Conservation (phyloP, 2,888 invertebrate genomes). For the Dorcus parallelipipedus region DNA sequence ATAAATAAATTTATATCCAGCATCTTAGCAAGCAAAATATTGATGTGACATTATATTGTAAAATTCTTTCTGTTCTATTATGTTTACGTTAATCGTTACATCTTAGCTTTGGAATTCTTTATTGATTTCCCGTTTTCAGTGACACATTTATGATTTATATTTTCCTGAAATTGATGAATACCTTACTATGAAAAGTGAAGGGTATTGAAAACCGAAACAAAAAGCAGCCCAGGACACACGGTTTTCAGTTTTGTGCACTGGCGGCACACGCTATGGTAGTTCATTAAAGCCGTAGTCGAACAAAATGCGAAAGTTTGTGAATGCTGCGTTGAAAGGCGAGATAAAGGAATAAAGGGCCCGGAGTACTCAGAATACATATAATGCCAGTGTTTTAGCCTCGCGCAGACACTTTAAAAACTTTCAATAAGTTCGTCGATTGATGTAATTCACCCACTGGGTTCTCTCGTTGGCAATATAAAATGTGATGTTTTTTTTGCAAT, state of each 20-base stretch:
- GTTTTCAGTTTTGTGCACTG: constrained; percentile 46
- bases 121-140: neutral
- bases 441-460: neutral
- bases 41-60: too few relatives aligned
- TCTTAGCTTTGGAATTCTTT: neutral
- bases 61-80: too few relatives aligned
- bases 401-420: constrained; percentile 16
- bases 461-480: too few relatives aligned
- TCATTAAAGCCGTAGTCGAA: constrained; percentile 45
- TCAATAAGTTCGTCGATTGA: neutral
- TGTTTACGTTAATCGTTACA: too few relatives aligned
- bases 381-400: constrained; percentile 27
- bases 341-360: constrained; percentile 49
- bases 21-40: too few relatives aligned
- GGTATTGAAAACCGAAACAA: constrained; percentile 30
- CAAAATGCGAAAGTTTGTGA: constrained; percentile 45
- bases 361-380: constrained; percentile 40
- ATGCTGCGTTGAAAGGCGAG: constrained; percentile 48
- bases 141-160: constrained; percentile 5
- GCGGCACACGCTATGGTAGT: constrained; percentile 42
- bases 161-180: constrained; percentile 21
- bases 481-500: too few relatives aligned
- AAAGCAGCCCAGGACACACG: constrained; percentile 31
- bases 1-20: too few relatives aligned
- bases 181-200: constrained; percentile 21